Evolutionary conservation across 2,888 invertebrate genomes (phyloP).

Genomic region (Troglohyphantes excavatus): DNA sequence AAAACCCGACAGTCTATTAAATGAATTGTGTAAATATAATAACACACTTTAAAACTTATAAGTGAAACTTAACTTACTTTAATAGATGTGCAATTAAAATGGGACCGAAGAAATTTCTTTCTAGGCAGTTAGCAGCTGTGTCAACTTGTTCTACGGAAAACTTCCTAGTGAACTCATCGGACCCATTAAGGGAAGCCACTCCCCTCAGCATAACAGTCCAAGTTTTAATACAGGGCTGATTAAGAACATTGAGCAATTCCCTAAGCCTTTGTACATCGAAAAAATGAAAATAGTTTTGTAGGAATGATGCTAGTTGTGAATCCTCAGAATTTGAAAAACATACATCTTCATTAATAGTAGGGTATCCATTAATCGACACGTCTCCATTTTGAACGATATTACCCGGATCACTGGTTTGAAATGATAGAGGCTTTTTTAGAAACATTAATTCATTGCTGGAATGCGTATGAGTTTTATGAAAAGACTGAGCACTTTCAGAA

Average conservation of each 20-base stretch:
- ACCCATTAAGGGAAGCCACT: slow-evolving; percentile 52
- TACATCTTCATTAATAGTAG: neutral
- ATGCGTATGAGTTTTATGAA: slow-evolving; percentile 34
- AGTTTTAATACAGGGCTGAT: slow-evolving; percentile 59
- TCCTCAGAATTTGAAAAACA: slow-evolving; percentile 29
- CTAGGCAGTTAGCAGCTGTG: slow-evolving; percentile 67
- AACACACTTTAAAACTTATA: too few species aligned
- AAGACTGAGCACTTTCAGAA: slow-evolving; percentile 61
- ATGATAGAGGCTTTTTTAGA: slow-evolving; percentile 33
- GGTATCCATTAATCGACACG: neutral
- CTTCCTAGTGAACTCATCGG: slow-evolving; percentile 73
- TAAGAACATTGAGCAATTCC: slow-evolving; percentile 55
- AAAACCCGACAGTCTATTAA: too few species aligned
- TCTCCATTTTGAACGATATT: slow-evolving; percentile 47
- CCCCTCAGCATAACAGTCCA: slow-evolving; percentile 73
- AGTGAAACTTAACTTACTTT: slow-evolving; percentile 65
- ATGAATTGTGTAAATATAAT: too few species aligned
- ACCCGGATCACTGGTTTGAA: slow-evolving; percentile 48
- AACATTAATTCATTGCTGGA: neutral
- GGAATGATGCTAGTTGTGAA: slow-evolving; percentile 41
- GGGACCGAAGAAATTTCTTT: slow-evolving; percentile 64
- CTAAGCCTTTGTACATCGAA: slow-evolving; percentile 72
- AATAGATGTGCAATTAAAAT: slow-evolving; percentile 70
- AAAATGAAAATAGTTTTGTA: slow-evolving; percentile 78
- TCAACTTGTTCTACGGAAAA: slow-evolving; percentile 64